Percentiles rank a stretch among this genome's conserved stretches.
Conservation (phyloP, 2,888 invertebrate species). For the Drosophila hamatofila region DNA sequence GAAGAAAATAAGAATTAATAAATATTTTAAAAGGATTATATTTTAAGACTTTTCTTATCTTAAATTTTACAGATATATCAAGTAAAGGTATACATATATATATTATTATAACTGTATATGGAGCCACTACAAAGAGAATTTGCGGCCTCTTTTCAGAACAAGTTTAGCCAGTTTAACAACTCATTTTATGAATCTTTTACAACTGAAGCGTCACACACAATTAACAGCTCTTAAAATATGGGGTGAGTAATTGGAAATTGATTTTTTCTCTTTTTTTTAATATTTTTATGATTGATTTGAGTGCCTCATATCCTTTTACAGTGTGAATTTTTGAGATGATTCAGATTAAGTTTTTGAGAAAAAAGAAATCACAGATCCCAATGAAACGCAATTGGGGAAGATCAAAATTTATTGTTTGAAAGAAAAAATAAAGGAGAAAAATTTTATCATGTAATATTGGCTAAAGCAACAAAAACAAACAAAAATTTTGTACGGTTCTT, state of each 20-base stretch:
- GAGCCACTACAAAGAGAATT: not conserved
- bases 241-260: slow-evolving; percentile 2
- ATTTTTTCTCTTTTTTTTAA: not conserved
- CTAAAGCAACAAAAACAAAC: too few species aligned
- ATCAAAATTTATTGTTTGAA: not conserved
- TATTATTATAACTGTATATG: not conserved
- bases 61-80: not conserved
- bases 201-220: slow-evolving; percentile 14
- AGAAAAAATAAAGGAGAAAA: not conserved
- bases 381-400: too few species aligned
- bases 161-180: not conserved
- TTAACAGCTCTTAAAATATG: slow-evolving; percentile 8
- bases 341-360: not conserved
- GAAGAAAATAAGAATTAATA: too few species aligned
- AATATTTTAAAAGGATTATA: too few species aligned
- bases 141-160: not conserved
- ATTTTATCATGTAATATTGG: too few species aligned
- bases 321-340: slow-evolving; percentile 31
- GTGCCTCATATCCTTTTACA: slow-evolving; percentile 29
- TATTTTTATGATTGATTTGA: slow-evolving; percentile 5
- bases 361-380: too few species aligned
- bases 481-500: too few species aligned
- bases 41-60: not conserved
- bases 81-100: not conserved
- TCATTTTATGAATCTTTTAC: not conserved